Evolutionary conservation across 2,797 vertebrate species (phyloP).

Genomic region (Halcyon smyrnensis): DNA sequence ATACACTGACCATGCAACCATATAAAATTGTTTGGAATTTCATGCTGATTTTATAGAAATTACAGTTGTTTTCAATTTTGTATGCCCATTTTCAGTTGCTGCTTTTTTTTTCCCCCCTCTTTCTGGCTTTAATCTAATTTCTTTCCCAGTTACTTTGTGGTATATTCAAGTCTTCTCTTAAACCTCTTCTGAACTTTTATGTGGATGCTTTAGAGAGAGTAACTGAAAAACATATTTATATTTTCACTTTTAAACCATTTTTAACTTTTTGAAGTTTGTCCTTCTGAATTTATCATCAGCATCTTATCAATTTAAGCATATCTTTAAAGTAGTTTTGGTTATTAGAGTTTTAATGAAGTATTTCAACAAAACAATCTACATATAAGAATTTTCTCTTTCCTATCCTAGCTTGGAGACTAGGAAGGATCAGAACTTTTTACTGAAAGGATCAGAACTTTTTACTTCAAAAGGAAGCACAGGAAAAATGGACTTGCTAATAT

Average conservation of each 20-base stretch:
- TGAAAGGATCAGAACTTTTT: background rate
- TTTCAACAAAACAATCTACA: background rate
- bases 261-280: background rate
- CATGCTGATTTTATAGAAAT: conserved; percentile 66
- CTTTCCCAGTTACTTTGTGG: conserved; percentile 36
- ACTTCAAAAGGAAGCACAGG: background rate
- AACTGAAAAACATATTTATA: background rate
- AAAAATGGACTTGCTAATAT: background rate
- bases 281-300: background rate
- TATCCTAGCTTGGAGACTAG: background rate
- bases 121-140: conserved; percentile 41
- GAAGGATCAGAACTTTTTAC: background rate
- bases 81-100: background rate
- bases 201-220: conserved; percentile 13
- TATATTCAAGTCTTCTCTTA: conserved; percentile 25
- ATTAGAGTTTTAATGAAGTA: background rate
- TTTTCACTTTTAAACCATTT: background rate
- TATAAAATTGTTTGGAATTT: conserved; percentile 67
- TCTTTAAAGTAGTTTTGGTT: background rate
- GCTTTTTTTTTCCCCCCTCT: background rate
- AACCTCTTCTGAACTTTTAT: conserved; percentile 1
- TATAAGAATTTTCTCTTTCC: background rate
- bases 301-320: background rate
- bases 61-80: conserved; percentile 59
- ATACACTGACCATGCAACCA: conserved; percentile 53